Base-by-base conservation (phyloP, 2,888 invertebrate genomes). In the Diadegma fenestrale region DNA sequence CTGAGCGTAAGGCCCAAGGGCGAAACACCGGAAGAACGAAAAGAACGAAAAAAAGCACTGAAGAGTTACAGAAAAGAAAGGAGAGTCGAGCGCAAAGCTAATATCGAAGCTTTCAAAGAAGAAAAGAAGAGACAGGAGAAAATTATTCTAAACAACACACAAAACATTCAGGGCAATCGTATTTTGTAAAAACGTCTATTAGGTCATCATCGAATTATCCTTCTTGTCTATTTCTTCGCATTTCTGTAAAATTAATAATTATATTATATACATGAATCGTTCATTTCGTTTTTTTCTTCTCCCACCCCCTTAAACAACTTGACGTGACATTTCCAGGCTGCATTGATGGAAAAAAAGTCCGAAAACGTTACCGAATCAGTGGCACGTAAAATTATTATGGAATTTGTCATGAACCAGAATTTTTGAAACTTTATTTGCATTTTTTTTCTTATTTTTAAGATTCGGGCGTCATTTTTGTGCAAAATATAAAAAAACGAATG, bases 111-210 rank as follows among this genome's bases (percentile, higher is more conserved):
- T 0, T 98, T 98, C 92, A 98, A 97, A 91, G 97, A 98, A 89
- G 98, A 98, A 91, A 97, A 97, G 94, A 97, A 97, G 90, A 94
- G 96, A 4, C 97, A 97, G 91, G 96, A 96, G 91, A 97, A 97
- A 93, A 96, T 97, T 69, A 94, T 96, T 90, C 93, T 97, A 86
- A 98, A 98, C 93, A 97, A 97, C 90, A 96, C 94, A 92, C 96
- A 96, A 91, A 97, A 97, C 92, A 94, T 97, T 85, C 97, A 97
- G 92, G 97, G 97, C 75, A 96, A 96, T 90, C 95, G 94, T 92
- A 96, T 97, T 93, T 92, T 96, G 87, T 96, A 93, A 90, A 3
- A 73, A 19, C 19, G 14, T 73, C 68, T 37, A 48, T 83, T 80
- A 37, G 80, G 80, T 73, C 77, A 73, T 68, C 73, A 30, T 61